phyloP scores from a whole-genome alignment of 2,888 invertebrate species.

The Pachliopta kotzebuea region DNA sequence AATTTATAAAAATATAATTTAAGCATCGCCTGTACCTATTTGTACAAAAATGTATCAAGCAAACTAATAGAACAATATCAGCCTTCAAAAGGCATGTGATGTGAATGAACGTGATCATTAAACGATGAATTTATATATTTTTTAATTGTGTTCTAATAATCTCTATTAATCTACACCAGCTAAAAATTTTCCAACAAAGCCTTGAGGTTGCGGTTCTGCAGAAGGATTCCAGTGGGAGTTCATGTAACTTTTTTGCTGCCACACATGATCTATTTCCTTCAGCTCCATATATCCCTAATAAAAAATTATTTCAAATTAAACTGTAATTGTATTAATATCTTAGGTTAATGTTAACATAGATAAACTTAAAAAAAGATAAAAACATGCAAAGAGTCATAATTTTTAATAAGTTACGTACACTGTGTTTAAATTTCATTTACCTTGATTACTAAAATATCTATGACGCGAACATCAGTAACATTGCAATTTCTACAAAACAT shows the following conservation, averaged over 20 bases:
- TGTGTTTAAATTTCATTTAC: slow-evolving; percentile 62
- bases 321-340: background rate
- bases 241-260: slow-evolving; percentile 92
- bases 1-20: slow-evolving; percentile 2
- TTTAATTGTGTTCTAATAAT: slow-evolving; percentile 32
- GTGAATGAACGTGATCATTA: slow-evolving; percentile 65
- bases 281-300: slow-evolving; percentile 95
- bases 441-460: slow-evolving; percentile 95
- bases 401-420: background rate
- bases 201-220: slow-evolving; percentile 87
- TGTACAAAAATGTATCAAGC: slow-evolving; percentile 7
- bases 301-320: slow-evolving; percentile 30
- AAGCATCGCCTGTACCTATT: background rate
- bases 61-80: slow-evolving; percentile 29
- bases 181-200: slow-evolving; percentile 94
- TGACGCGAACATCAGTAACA: slow-evolving; percentile 90
- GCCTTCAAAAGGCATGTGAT: slow-evolving; percentile 64
- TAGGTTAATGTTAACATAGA: background rate
- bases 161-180: slow-evolving; percentile 61
- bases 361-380: background rate
- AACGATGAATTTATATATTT: slow-evolving; percentile 53
- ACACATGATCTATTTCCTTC: slow-evolving; percentile 89
- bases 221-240: slow-evolving; percentile 93
- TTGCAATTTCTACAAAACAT: slow-evolving; percentile 87
- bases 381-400: background rate